phyloP scores from a whole-genome alignment of 2,888 invertebrate species.

The Leptopilina myrica region DNA sequence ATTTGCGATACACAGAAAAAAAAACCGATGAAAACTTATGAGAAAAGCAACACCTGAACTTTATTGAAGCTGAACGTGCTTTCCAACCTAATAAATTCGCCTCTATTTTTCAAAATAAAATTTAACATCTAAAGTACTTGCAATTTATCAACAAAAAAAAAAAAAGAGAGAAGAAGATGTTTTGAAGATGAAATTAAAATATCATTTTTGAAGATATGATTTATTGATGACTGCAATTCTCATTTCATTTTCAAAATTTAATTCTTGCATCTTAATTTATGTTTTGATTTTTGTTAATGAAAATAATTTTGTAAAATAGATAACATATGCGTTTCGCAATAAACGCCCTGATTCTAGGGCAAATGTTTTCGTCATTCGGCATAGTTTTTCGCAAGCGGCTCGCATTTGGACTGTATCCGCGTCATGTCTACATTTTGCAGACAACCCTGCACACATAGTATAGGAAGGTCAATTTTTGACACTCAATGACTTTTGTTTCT shows the following conservation, averaged over 20 bases:
- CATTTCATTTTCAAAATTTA: no score
- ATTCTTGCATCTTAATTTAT: not conserved
- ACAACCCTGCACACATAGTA: conserved; percentile 19
- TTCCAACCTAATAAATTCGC: no score
- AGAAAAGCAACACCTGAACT: no score
- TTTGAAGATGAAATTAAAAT: no score
- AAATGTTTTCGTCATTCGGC: conserved; percentile 59
- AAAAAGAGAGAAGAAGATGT: no score
- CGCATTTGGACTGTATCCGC: conserved; percentile 51
- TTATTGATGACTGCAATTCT: no score
- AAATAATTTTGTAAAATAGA: conserved; percentile 4
- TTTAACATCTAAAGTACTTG: no score
- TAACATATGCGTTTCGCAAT: conserved; percentile 45
- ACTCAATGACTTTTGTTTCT: conserved; percentile 15
- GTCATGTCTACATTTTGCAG: conserved; percentile 46
- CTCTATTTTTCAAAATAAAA: no score
- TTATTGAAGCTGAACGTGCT: no score
- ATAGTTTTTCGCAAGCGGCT: conserved; percentile 56
- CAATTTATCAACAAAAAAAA: no score
- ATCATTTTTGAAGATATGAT: no score
- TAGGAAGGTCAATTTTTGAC: conserved; percentile 33
- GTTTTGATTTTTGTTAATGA: not conserved
- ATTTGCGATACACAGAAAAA: not conserved
- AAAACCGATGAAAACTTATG: no score
- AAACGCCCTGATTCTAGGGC: conserved; percentile 61